phyloP scores from a whole-genome alignment of 2,797 vertebrate genomes.

The Eulemur coronatus region DNA sequence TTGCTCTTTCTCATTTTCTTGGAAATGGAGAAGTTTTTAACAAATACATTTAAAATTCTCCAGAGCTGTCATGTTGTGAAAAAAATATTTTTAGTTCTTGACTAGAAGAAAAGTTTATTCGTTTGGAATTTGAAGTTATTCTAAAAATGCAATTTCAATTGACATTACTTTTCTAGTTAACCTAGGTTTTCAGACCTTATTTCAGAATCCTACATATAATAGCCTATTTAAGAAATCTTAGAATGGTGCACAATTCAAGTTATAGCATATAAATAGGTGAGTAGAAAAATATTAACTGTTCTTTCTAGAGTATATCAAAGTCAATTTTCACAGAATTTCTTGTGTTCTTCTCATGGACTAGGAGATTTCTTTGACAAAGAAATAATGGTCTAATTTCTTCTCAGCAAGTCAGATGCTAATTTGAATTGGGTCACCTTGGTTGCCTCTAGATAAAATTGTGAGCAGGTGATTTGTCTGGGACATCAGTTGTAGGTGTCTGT shows the following conservation, averaged over 20 bases:
- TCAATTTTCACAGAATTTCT: neutral
- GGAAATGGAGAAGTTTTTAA: constrained; percentile 43
- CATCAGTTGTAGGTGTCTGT: accelerated
- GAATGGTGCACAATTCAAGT: neutral
- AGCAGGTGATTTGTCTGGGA: neutral
- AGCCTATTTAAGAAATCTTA: neutral
- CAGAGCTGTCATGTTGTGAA: neutral
- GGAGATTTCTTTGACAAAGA: neutral
- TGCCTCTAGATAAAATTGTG: neutral
- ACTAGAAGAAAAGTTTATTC: neutral
- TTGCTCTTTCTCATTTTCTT: neutral
- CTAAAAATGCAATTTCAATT: neutral
- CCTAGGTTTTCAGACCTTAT: neutral
- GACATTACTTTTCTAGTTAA: constrained; percentile 16
- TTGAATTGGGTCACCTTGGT: neutral
- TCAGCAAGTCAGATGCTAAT: neutral
- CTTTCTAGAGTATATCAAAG: neutral
- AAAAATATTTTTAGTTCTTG: constrained; percentile 31
- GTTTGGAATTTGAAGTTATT: neutral
- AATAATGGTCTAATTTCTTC: neutral
- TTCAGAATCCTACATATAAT: neutral
- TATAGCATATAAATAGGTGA: neutral
- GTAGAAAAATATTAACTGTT: neutral
- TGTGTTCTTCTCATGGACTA: neutral
- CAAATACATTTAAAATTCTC: constrained; percentile 12